A percentile compares a stretch with the other conserved stretches of the same genome.
Evolutionary conservation across 2,113 vertebrate genomes (phyloP).

Genomic region (Entosphenus tridentatus): DNA sequence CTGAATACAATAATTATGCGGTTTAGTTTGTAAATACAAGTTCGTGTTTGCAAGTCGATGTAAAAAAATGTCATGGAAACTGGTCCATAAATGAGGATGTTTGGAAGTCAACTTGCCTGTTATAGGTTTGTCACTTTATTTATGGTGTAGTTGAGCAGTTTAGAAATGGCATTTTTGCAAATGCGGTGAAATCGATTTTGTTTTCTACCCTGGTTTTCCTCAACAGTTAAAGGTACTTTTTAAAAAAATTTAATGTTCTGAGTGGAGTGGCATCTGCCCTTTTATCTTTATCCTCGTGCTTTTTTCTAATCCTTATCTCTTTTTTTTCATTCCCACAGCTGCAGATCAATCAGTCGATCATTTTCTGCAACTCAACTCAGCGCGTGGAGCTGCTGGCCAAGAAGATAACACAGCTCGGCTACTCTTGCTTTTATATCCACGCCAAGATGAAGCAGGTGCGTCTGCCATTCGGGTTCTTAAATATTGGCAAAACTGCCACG

Average conservation of each 20-base stretch:
- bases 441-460: conserved; percentile 99
- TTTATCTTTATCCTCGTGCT: not conserved
- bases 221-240: too few species aligned
- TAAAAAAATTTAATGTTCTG: not conserved
- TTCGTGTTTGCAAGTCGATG: too few species aligned
- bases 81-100: not conserved
- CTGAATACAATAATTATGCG: too few species aligned
- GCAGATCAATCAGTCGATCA: conserved; percentile 99
- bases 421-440: conserved; percentile 99
- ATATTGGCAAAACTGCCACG: too few species aligned
- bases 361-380: conserved; percentile 99
- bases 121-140: too few species aligned
- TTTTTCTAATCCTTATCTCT: not conserved
- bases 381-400: conserved; percentile 93
- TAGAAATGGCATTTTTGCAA: too few species aligned
- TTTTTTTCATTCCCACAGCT: conserved; percentile 28
- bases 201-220: too few species aligned
- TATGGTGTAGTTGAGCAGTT: too few species aligned
- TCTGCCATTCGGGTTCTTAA: conserved; percentile 7
- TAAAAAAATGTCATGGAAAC: too few species aligned
- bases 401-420: conserved; percentile 97
- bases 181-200: too few species aligned
- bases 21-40: too few species aligned
- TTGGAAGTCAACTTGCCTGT: not conserved
- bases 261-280: not conserved